These are phyloP conservation scores for Eupithecia abbreviata DNA, from an alignment of 2,888 invertebrate genomes.

Conservation along the genomic window DNA sequence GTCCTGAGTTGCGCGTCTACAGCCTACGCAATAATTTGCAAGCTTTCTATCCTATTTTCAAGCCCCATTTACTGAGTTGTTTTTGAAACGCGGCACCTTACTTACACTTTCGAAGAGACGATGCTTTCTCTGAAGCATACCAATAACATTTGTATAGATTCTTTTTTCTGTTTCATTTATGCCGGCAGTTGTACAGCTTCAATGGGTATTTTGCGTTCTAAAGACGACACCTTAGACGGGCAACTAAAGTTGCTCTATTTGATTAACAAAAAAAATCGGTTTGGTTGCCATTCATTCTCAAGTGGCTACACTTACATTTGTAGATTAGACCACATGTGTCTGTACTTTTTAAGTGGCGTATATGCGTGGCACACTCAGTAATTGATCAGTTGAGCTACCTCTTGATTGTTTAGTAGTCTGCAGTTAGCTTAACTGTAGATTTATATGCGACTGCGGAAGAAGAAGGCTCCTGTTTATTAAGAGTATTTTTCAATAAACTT, in stretches of 20 bases:
- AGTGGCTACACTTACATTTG: background rate
- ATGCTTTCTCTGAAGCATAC: slow-evolving; percentile 64
- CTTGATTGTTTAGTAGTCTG: too few relatives aligned
- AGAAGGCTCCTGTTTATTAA: too few relatives aligned
- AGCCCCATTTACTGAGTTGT: slow-evolving; percentile 25
- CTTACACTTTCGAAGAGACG: slow-evolving; percentile 74
- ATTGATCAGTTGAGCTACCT: too few relatives aligned
- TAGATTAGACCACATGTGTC: background rate
- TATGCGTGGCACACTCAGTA: background rate
- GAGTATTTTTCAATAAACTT: too few relatives aligned
- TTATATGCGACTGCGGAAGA: too few relatives aligned
- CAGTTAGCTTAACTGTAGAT: too few relatives aligned
- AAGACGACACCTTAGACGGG: slow-evolving; percentile 2
- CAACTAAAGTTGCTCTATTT: background rate
- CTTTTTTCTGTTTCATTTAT: slow-evolving; percentile 73
- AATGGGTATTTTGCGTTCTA: slow-evolving; percentile 69
- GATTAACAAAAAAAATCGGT: background rate
- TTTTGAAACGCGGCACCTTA: slow-evolving; percentile 49
- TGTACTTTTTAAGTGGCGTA: background rate
- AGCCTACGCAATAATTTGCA: slow-evolving; percentile 8
- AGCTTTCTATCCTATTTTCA: slow-evolving; percentile 26
- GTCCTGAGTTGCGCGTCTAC: background rate
- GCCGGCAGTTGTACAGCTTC: slow-evolving; percentile 72
- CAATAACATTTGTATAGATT: slow-evolving; percentile 61
- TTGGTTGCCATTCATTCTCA: background rate